Evolutionary conservation across 2,797 vertebrate species (phyloP), one percentile per base, ranked within the genome.

Genomic region (Melanotaenia boesemani): DNA sequence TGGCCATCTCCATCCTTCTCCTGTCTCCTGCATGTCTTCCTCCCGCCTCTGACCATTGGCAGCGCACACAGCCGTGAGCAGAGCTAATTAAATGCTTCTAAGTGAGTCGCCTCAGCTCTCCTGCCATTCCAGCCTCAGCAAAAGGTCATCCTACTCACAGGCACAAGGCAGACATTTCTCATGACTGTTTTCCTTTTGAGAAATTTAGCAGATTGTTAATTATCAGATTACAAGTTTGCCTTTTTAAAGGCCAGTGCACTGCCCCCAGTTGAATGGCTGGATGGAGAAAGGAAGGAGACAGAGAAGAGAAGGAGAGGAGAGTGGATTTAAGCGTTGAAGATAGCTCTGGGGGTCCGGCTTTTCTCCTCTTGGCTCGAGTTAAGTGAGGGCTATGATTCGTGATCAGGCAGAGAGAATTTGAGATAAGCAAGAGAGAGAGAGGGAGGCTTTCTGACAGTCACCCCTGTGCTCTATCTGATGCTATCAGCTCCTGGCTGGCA

Each of bases 121-220:
- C 88, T 85, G 89, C 89, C 89, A 81, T 89, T 88, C 85, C 85
- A 89, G 88, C 82, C 84, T 72, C 82, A 1, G 83, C 86, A 56
- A 94, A 94, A 95, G 93, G 94, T 94, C 94, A 94, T 52, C 79
- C 80, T 72, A 91, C 92, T 92, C 92, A 90, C 73, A 81, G 91
- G 90, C 91, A 93, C 50, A 84, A 89, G 86, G 83, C 91, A 88
- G 91, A 93, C 89, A 89, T 91, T 90, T 91, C 92, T 90, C 90
- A 86, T 90, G 81, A 89, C 91, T 90, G 88, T 92, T 93, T 91
- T 90, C 87, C 79, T 89, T 92, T 91, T 78, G 83, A 92, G 88
- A 93, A 93, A 92, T 92, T 90, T 90, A 91, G 90, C 91, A 91
- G 91, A 94, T 93, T 94, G 92, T 93, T 94, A 94, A 94, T 95